Evolutionary conservation across 2,888 invertebrate genomes (phyloP), one percentile per base, ranked within the genome.

Genomic region (Nowickia ferox): DNA sequence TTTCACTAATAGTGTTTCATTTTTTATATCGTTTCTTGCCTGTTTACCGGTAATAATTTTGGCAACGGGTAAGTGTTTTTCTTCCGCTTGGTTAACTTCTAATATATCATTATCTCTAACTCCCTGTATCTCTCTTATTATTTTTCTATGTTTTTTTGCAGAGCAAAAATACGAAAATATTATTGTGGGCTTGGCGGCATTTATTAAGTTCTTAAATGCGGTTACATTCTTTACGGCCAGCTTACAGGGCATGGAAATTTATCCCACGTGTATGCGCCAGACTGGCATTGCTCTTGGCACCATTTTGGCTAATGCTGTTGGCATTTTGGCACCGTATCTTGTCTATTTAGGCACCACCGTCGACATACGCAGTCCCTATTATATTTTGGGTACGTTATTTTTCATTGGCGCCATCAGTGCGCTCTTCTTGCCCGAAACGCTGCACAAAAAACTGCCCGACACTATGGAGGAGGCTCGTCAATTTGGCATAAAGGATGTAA

Each of bases 251-350:
- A 94, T 95, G 90, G 96, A 96, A 91, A 93, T 95, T 22, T 95
- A 95, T 90, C 96, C 96, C 15, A 96, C 96, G 0, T 94, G 94
- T 88, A 92, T 95, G 46, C 93, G 96, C 30, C 95, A 95, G 89
- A 94, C 95, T 9, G 96, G 95, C 71, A 94, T 95, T 87, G 94
- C 95, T 0, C 89, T 95, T 79, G 94, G 95, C 44, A 93, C 94
- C 75, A 93, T 95, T 48, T 89, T 94, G 61, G 94, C 94, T 9
- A 94, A 94, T 89, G 93, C 93, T 30, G 92, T 95, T 63, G 94
- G 94, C 19, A 93, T 94, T n/a, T 87, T 94, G 63, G 94, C 94
- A 0, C 95, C 95, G 0, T 95, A 95, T 88, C 93, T 95, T 84
- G 94, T 95, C 30, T 94, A 94, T 89, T 90, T 95, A 92, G 94